These are phyloP conservation scores for Hydrophis major DNA, from an alignment of 2,797 vertebrate genomes.

Conservation along the genomic window DNA sequence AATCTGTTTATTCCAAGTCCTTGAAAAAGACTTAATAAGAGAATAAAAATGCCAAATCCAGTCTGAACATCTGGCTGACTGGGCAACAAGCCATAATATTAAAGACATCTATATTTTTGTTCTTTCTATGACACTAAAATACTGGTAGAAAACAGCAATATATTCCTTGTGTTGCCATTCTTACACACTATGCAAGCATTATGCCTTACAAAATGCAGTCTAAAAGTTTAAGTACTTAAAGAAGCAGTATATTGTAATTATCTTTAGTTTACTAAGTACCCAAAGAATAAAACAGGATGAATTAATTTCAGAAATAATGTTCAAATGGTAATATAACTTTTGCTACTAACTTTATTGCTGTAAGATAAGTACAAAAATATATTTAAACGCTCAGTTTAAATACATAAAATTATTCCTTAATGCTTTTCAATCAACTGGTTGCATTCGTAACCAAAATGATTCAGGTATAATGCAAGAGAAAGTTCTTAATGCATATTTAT, in stretches of 20 bases:
- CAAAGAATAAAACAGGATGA: conserved; percentile 25
- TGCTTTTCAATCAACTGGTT: not conserved
- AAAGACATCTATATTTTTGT: conserved; percentile 45
- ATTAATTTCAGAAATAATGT: not conserved
- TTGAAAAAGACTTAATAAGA: not conserved
- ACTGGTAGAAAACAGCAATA: conserved; percentile 48
- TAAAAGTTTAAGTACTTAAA: conserved; percentile 37
- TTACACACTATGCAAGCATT: conserved; percentile 39
- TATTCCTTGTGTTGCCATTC: conserved; percentile 44
- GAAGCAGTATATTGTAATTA: conserved; percentile 21
- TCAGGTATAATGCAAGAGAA: not conserved
- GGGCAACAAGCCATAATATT: conserved; percentile 13
- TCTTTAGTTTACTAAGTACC: conserved; percentile 20
- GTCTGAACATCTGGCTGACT: not conserved
- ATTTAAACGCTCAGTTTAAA: not conserved
- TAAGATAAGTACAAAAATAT: not conserved
- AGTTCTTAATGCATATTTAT: not conserved
- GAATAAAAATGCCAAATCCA: not conserved
- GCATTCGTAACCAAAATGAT: not conserved
- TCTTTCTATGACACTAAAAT: conserved; percentile 44
- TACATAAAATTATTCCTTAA: not conserved
- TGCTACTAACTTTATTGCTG: not conserved
- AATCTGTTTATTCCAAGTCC: not conserved
- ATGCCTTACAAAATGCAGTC: conserved; percentile 36
- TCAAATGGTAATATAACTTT: not conserved